These are phyloP conservation scores for Ptychobarbus kaznakovi DNA, from an alignment of 2,797 vertebrate species.

Conservation along the genomic window DNA sequence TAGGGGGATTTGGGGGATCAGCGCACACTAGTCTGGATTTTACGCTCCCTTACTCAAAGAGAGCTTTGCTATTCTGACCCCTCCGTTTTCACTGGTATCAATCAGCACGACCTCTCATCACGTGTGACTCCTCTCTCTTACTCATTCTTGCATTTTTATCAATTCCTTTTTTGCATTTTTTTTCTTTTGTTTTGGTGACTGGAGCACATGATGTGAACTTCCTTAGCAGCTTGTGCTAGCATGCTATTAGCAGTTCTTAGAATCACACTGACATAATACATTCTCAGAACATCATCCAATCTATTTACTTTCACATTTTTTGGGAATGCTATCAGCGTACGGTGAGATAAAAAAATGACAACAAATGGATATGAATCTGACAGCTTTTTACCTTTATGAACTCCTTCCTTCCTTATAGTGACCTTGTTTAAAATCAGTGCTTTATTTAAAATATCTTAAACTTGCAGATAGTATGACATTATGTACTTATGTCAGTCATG, in stretches of 20 bases:
- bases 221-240: slow-evolving; percentile 49
- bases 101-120: slow-evolving; percentile 58
- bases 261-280: slow-evolving; percentile 55
- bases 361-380: neutral
- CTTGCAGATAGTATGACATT: neutral
- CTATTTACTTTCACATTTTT: slow-evolving; percentile 15
- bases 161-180: slow-evolving; percentile 4
- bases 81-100: slow-evolving; percentile 49
- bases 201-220: slow-evolving; percentile 34
- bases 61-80: slow-evolving; percentile 64
- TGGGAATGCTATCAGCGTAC: slow-evolving; percentile 48
- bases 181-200: neutral
- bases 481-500: neutral
- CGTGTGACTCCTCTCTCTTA: slow-evolving; percentile 54
- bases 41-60: slow-evolving; percentile 69
- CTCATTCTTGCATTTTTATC: slow-evolving; percentile 10
- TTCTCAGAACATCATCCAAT: slow-evolving; percentile 38
- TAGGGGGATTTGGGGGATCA: slow-evolving; percentile 70
- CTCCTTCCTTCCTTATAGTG: neutral
- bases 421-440: neutral
- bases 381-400: neutral
- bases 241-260: slow-evolving; percentile 55
- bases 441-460: slow-evolving; percentile 5
- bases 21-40: slow-evolving; percentile 71
- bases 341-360: slow-evolving; percentile 6